phyloP scores from a whole-genome alignment of 64 coral and sea anemone genomes.

The Pocillopora verrucosa region DNA sequence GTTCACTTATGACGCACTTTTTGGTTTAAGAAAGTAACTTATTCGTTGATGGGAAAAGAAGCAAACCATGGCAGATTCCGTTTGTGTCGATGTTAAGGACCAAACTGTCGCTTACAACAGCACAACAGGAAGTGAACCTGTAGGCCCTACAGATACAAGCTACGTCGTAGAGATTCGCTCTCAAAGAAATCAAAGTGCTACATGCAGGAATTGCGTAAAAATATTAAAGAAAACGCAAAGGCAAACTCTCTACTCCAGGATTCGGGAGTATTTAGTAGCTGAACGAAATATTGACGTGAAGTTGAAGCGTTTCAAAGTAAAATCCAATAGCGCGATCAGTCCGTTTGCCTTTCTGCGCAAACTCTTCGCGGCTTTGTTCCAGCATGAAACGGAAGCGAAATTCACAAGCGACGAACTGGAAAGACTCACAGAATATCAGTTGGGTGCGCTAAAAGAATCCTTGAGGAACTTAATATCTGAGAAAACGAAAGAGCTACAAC shows the following conservation, averaged over 20 bases:
- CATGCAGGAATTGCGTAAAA: conserved; percentile 16
- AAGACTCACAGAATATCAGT: conserved; percentile 4
- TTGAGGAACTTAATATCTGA: not conserved
- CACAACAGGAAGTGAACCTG: not conserved
- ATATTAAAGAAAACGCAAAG: not conserved
- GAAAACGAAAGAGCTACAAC: conserved; percentile 6
- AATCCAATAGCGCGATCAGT: not conserved
- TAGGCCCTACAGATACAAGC: not conserved
- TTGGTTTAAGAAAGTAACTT: not conserved
- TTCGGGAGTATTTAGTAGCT: not conserved
- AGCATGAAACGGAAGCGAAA: not conserved
- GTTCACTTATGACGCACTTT: not conserved
- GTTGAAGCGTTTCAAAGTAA: conserved; percentile 17
- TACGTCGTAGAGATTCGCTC: conserved; percentile 16
- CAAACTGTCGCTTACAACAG: not conserved
- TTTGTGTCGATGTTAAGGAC: not conserved
- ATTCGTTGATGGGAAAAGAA: not conserved
- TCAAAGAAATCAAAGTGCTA: not conserved
- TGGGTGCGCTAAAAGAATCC: not conserved
- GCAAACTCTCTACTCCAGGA: not conserved
- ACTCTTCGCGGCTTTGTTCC: conserved; percentile 8
- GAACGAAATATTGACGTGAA: conserved; percentile 17
- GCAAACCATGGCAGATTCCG: not conserved
- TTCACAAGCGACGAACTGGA: conserved; percentile 8
- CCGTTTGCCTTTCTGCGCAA: conserved; percentile 28